A percentile compares a stretch with the other conserved stretches of the same genome.
Conservation (phyloP, 2,888 invertebrate species). For the Timema podura region DNA sequence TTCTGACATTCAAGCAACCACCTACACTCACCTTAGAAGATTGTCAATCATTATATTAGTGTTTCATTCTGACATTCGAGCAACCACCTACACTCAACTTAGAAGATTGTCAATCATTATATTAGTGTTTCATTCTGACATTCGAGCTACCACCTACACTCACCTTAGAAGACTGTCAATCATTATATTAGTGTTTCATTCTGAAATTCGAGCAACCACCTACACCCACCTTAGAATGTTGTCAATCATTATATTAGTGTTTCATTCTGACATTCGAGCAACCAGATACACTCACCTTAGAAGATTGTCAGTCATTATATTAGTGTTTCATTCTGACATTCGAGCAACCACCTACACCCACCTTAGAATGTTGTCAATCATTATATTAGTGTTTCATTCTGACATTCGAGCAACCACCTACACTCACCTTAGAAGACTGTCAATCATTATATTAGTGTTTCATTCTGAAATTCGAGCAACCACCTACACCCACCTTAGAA, state of each 20-base stretch:
- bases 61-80: too few relatives aligned
- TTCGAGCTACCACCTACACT: constrained; percentile 22
- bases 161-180: constrained; percentile 59
- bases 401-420: neutral
- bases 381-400: too few relatives aligned
- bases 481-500: constrained; percentile 48
- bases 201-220: too few relatives aligned
- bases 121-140: too few relatives aligned
- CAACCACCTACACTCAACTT: constrained; percentile 41
- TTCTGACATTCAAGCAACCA: too few relatives aligned
- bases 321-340: too few relatives aligned
- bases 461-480: too few relatives aligned
- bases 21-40: constrained; percentile 49
- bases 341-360: constrained; percentile 35
- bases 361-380: constrained; percentile 60
- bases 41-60: constrained; percentile 50
- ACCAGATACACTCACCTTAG: constrained; percentile 46
- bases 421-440: constrained; percentile 55
- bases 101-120: constrained; percentile 61
- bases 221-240: constrained; percentile 53
- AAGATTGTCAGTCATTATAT: constrained; percentile 56
- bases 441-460: constrained; percentile 37
- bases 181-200: too few relatives aligned
- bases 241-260: constrained; percentile 44
- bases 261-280: too few relatives aligned